phyloP scores from a whole-genome alignment of 2,888 invertebrate genomes.

The Patella pellucida region DNA sequence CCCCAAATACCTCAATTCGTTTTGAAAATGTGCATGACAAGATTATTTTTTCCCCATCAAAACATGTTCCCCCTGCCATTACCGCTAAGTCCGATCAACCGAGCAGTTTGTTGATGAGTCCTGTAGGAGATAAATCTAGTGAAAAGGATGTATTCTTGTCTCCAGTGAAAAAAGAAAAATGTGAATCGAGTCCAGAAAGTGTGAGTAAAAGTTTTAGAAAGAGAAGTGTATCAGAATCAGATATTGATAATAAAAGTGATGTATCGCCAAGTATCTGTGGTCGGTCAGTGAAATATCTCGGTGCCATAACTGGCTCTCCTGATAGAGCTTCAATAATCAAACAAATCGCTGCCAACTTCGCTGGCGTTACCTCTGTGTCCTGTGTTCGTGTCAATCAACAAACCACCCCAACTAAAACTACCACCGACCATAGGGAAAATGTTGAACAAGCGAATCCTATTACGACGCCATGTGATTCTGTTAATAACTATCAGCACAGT shows the following conservation, averaged over 20 bases:
- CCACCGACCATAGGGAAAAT: neutral
- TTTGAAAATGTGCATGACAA: neutral
- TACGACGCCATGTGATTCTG: neutral
- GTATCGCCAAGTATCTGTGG: neutral
- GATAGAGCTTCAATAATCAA: slow-evolving; percentile 19
- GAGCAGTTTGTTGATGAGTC: too few relatives aligned
- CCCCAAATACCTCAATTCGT: neutral
- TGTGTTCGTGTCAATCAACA: slow-evolving; percentile 11
- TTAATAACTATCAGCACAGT: neutral
- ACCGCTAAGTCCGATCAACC: too few relatives aligned
- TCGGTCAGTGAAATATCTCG: slow-evolving; percentile 1
- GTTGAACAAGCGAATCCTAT: neutral
- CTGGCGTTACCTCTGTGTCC: slow-evolving; percentile 10
- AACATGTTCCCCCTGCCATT: neutral
- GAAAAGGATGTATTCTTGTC: too few relatives aligned
- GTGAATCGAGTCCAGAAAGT: neutral
- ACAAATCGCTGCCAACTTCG: slow-evolving; percentile 21
- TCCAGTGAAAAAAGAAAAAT: neutral
- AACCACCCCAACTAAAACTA: neutral
- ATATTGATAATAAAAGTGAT: neutral
- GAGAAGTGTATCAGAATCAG: neutral
- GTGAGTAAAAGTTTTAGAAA: neutral
- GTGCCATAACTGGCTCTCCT: neutral
- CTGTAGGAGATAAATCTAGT: too few relatives aligned
- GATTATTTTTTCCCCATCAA: neutral